phyloP scores from a whole-genome alignment of 2,797 vertebrate genomes.

The Astyanax mexicanus region DNA sequence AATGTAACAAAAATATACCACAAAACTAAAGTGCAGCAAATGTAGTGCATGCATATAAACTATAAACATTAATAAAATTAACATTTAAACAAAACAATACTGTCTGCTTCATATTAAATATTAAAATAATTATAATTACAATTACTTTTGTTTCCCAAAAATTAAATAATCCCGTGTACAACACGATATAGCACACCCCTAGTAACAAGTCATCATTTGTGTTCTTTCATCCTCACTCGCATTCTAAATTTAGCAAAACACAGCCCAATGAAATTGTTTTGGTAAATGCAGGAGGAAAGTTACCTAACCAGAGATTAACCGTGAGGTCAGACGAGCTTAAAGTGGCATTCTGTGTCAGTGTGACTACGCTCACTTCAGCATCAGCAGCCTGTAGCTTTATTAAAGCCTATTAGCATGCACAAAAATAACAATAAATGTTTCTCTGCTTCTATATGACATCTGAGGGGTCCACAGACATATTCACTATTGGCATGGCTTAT shows the following conservation, averaged over 20 bases:
- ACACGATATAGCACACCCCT: too few species aligned
- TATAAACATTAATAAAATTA: too few species aligned
- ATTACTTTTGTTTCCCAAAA: too few species aligned
- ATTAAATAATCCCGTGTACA: too few species aligned
- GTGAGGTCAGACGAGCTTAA: constrained; percentile 23
- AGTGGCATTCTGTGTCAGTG: constrained; percentile 43
- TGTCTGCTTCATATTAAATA: too few species aligned
- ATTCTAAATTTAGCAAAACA: not conserved
- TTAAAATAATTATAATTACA: too few species aligned
- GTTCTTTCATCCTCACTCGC: not conserved
- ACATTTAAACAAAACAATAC: too few species aligned
- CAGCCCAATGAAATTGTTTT: not conserved
- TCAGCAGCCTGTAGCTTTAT: constrained; percentile 35
- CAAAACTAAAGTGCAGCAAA: too few species aligned
- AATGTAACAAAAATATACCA: too few species aligned
- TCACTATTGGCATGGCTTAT: constrained; percentile 3
- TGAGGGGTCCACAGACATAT: not conserved
- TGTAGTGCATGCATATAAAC: too few species aligned
- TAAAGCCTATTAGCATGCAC: constrained; percentile 51
- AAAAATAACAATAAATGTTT: constrained; percentile 47
- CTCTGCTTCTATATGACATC: constrained; percentile 1
- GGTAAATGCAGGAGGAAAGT: not conserved
- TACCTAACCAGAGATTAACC: constrained; percentile 29
- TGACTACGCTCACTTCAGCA: constrained; percentile 19
- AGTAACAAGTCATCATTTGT: too few species aligned